Conservation (phyloP, 92 coral and sea anemone genomes). For the Meandrina meandrites region DNA sequence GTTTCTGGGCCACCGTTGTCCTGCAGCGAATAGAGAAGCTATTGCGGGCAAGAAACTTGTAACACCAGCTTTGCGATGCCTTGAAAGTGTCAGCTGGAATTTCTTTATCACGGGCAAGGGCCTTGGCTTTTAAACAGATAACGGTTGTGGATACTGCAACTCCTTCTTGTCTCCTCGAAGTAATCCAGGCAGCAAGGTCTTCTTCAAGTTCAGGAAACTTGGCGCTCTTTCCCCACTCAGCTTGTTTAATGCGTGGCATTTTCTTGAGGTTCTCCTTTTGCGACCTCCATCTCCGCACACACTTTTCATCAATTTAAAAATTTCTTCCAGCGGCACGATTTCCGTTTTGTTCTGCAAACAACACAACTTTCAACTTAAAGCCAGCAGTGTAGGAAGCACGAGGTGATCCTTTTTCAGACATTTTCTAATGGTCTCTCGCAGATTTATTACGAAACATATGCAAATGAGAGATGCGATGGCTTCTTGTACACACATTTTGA, state of each 20-base stretch:
- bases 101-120: not conserved
- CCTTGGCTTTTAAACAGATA: not conserved
- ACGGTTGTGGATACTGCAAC: not conserved
- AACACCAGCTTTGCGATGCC: too few relatives aligned
- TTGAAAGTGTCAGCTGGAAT: not conserved
- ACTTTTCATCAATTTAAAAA: conserved; percentile 3
- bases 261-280: too few relatives aligned
- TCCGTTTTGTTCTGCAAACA: conserved; percentile 1
- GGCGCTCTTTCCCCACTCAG: conserved; percentile 10
- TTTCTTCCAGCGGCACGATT: not conserved
- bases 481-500: too few relatives aligned
- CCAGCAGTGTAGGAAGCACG: too few relatives aligned
- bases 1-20: too few relatives aligned
- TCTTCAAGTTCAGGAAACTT: conserved; percentile 14
- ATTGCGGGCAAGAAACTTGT: too few relatives aligned
- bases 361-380: too few relatives aligned
- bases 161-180: not conserved
- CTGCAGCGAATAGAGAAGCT: too few relatives aligned
- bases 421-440: conserved; percentile 7
- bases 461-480: too few relatives aligned
- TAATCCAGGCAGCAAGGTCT: conserved; percentile 22
- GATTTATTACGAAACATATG: too few relatives aligned
- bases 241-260: conserved; percentile 14
- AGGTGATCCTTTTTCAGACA: conserved; percentile 12
- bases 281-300: conserved; percentile 8